Conservation (phyloP, 1,140 invertebrate species). For the Papilio machaon region DNA sequence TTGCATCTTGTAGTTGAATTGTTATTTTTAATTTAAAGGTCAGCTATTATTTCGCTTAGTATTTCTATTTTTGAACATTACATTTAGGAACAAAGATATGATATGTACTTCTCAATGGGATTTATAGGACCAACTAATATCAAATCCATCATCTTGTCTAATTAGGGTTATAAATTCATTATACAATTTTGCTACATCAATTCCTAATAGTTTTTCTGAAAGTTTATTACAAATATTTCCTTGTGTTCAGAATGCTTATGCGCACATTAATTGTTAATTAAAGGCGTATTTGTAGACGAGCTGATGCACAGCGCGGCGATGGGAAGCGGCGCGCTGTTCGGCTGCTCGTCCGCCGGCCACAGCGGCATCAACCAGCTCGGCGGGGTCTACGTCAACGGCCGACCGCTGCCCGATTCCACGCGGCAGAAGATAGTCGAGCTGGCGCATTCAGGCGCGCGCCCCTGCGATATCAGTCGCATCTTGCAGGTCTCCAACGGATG, state of each 20-base stretch:
- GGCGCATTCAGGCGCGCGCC: slow-evolving; percentile 97
- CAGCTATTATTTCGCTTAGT: too few species aligned
- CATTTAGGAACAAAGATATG: too few species aligned
- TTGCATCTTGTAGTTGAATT: too few species aligned
- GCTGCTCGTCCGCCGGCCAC: slow-evolving; percentile 92
- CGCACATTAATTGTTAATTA: slow-evolving; percentile 19
- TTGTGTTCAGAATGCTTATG: neutral
- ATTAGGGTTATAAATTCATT: too few species aligned
- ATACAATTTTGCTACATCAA: too few species aligned
- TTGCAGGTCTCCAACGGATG: slow-evolving; percentile 98
- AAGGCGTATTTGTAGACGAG: slow-evolving; percentile 68
- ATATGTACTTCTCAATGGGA: too few species aligned
- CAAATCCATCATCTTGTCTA: too few species aligned
- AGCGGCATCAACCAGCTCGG: slow-evolving; percentile 99
- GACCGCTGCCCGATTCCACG: slow-evolving; percentile 97
- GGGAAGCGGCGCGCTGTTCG: slow-evolving; percentile 85
- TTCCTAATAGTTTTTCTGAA: neutral
- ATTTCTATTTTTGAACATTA: too few species aligned
- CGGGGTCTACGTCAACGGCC: slow-evolving; percentile 98
- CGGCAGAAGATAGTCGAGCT: slow-evolving; percentile 99
- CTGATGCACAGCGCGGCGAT: slow-evolving; percentile 80
- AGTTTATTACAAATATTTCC: neutral
- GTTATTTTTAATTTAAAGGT: too few species aligned
- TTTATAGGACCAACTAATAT: too few species aligned
- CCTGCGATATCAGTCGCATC: slow-evolving; percentile 98